phyloP scores from a whole-genome alignment of 2,888 invertebrate species.

The Nebria brevicollis region DNA sequence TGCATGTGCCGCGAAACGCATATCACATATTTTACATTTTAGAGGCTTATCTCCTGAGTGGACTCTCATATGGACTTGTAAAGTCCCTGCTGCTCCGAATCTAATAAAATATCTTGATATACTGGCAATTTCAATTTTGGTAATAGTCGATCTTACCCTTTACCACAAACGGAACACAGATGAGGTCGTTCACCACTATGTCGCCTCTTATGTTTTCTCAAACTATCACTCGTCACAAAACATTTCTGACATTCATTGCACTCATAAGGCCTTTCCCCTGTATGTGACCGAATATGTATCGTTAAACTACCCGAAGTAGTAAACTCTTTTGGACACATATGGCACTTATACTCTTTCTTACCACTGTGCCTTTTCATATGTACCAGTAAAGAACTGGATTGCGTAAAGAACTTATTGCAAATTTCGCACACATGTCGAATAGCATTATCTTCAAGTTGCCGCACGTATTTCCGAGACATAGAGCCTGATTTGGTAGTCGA shows the following conservation, averaged over 20 bases:
- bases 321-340: conserved; percentile 38
- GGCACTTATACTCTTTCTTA: conserved; percentile 29
- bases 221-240: conserved; percentile 34
- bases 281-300: conserved; percentile 27
- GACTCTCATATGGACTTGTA: conserved; percentile 52
- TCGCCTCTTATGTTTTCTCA: conserved; percentile 30
- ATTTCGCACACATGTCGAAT: conserved; percentile 33
- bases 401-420: conserved; percentile 36
- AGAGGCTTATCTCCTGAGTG: conserved; percentile 54
- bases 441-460: background rate
- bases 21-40: conserved; percentile 52
- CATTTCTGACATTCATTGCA: conserved; percentile 37
- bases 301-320: conserved; percentile 35
- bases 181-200: conserved; percentile 37
- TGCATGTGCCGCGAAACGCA: conserved; percentile 52
- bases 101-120: conserved; percentile 4
- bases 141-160: conserved; percentile 26
- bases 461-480: background rate
- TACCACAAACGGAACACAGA: conserved; percentile 44
- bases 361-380: conserved; percentile 40
- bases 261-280: conserved; percentile 33
- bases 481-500: background rate
- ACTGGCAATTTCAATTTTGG: background rate
- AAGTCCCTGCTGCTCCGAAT: conserved; percentile 42
- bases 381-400: conserved; percentile 22